A percentile compares a stretch with the other conserved stretches of the same genome.
phyloP scores from a whole-genome alignment of 53 echinoderm and acorn worm genomes.

The Arbacia lixula region DNA sequence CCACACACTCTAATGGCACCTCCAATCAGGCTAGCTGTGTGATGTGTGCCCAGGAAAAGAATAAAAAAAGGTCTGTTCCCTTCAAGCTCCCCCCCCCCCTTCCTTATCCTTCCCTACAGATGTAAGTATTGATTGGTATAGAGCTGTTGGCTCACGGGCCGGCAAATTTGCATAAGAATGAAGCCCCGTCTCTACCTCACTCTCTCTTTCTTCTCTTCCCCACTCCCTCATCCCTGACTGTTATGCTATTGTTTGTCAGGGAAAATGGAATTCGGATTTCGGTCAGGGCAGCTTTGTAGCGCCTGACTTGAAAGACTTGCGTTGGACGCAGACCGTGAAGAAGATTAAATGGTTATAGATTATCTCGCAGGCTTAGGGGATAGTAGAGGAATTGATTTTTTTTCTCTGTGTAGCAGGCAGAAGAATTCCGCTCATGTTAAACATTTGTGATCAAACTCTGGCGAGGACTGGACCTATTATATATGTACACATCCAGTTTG shows the following conservation, averaged over 20 bases:
- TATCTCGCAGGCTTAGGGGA: constrained; percentile 1
- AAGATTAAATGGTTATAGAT: constrained; percentile 36
- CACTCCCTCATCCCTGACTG: background rate
- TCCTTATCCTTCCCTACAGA: background rate
- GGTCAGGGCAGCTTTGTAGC: background rate
- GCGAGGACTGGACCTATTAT: too few species aligned
- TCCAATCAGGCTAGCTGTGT: too few species aligned
- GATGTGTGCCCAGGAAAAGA: too few species aligned
- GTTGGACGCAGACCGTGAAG: constrained; percentile 17
- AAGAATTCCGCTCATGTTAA: too few species aligned
- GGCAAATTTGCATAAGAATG: constrained; percentile 35
- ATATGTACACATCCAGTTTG: too few species aligned
- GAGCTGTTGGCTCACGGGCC: background rate
- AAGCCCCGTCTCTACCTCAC: background rate
- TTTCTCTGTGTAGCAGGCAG: too few species aligned
- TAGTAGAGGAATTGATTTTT: too few species aligned
- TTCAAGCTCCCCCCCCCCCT: background rate
- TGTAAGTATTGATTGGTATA: constrained; percentile 16
- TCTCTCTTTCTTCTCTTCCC: background rate
- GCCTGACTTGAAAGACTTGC: constrained; percentile 15
- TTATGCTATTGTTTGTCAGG: background rate
- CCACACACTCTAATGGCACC: too few species aligned
- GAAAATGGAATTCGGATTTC: constrained; percentile 17
- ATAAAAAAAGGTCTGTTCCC: constrained; percentile 14
- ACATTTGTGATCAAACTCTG: too few species aligned